These are phyloP conservation scores for Gobius niger DNA, from an alignment of 2,113 vertebrate species.

Conservation along the genomic window DNA sequence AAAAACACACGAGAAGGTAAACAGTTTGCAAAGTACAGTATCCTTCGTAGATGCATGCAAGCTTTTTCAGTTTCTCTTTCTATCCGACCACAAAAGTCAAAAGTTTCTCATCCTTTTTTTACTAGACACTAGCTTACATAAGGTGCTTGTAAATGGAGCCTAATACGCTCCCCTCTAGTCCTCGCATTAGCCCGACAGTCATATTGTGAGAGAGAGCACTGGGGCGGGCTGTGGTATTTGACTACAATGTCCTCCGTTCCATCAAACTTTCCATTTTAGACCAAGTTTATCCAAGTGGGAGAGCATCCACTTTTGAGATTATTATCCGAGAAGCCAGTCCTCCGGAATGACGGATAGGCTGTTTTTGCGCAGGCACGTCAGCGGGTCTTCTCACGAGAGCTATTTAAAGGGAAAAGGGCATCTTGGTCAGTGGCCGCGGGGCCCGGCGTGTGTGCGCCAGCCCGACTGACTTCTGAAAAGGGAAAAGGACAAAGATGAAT, in stretches of 20 bases:
- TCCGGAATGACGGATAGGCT: conserved; percentile 12
- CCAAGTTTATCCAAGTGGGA: conserved; percentile 41
- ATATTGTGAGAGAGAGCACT: conserved; percentile 58
- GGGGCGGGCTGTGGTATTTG: conserved; percentile 58
- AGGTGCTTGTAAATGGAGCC: conserved; percentile 43
- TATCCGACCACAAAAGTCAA: not conserved
- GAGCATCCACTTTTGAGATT: conserved; percentile 17
- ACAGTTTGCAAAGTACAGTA: too few relatives aligned
- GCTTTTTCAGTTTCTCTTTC: not conserved
- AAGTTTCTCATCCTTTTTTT: conserved; percentile 30
- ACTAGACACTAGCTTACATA: conserved; percentile 33
- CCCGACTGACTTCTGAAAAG: conserved; percentile 9
- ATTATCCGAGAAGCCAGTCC: conserved; percentile 26
- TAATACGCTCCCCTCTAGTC: conserved; percentile 26
- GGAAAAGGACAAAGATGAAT: conserved; percentile 48
- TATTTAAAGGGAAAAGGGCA: conserved; percentile 65
- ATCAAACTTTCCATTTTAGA: conserved; percentile 66
- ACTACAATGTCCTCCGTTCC: conserved; percentile 45
- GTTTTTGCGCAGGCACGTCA: conserved; percentile 54
- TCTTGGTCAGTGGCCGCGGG: conserved; percentile 53
- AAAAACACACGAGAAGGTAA: too few relatives aligned
- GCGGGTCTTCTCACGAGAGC: conserved; percentile 65
- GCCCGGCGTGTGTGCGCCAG: conserved; percentile 40
- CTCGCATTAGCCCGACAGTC: conserved; percentile 48
- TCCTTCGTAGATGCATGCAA: too few relatives aligned